A percentile compares a stretch with the other conserved stretches of the same genome.
These are phyloP conservation scores for Eriocheir sinensis DNA, from an alignment of 1,140 invertebrate genomes.

Conservation along the genomic window DNA sequence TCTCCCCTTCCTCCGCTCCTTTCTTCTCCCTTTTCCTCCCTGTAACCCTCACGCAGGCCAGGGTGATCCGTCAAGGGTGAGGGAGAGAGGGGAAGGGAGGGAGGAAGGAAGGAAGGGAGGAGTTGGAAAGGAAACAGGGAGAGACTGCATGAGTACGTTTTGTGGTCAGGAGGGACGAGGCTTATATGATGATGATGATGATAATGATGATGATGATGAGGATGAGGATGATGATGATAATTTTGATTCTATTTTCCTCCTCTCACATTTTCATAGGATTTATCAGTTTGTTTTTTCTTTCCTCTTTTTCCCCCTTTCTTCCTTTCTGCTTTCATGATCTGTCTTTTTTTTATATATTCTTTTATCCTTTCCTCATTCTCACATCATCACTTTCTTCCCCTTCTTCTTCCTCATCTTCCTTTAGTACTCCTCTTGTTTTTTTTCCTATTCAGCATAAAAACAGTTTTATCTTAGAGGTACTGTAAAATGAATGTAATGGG, in stretches of 20 bases:
- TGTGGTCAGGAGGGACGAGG: background rate
- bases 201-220: background rate
- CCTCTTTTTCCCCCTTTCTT: background rate
- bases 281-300: background rate
- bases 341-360: background rate
- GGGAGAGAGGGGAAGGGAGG: background rate
- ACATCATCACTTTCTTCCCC: background rate
- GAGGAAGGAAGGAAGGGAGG: background rate
- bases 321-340: background rate
- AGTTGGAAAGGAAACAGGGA: no score
- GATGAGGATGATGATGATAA: constrained; percentile 1
- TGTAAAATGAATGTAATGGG: no score
- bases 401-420: background rate
- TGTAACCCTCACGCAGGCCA: no score
- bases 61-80: background rate
- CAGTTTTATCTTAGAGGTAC: no score
- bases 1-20: background rate
- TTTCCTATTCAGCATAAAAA: no score
- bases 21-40: background rate
- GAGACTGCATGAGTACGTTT: no score
- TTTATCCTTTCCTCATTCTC: background rate
- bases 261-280: background rate
- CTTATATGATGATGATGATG: background rate
- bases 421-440: no score
- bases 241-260: background rate